Conservation (phyloP, 2,888 invertebrate genomes). For the Apoda limacodes region DNA sequence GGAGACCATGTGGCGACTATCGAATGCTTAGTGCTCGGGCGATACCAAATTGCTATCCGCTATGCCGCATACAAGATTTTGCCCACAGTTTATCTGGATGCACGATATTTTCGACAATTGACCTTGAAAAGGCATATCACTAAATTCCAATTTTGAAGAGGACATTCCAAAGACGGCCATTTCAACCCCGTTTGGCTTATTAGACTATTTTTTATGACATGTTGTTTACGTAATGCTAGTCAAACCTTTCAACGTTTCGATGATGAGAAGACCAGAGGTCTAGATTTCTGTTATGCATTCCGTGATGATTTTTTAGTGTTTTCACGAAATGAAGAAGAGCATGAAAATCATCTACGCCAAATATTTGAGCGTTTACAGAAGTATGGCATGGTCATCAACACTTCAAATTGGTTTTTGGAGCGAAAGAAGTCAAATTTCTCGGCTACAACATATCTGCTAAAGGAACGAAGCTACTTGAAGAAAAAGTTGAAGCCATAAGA, state of each 20-base stretch:
- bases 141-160: too few relatives aligned
- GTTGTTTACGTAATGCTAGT: constrained; percentile 21
- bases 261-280: constrained; percentile 21
- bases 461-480: constrained; percentile 17
- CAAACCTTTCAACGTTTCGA: constrained; percentile 25
- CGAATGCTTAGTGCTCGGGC: too few relatives aligned
- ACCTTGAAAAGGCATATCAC: too few relatives aligned
- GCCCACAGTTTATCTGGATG: too few relatives aligned
- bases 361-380: constrained; percentile 15
- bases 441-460: constrained; percentile 1
- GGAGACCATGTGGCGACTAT: too few relatives aligned
- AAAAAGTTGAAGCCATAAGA: constrained; percentile 20
- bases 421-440: constrained; percentile 7
- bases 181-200: too few relatives aligned
- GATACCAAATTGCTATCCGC: too few relatives aligned
- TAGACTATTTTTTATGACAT: constrained; percentile 2
- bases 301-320: constrained; percentile 30
- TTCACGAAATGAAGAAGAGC: constrained; percentile 17
- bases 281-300: constrained; percentile 22
- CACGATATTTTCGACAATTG: too few relatives aligned
- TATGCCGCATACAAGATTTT: too few relatives aligned
- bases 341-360: constrained; percentile 19
- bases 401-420: constrained; percentile 2
- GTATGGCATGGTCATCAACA: constrained; percentile 10
- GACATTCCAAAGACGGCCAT: too few relatives aligned